Evolutionary conservation across 2,797 vertebrate species (phyloP), one percentile per base, ranked within the genome.

Genomic region (Pseudochromis fuscus): DNA sequence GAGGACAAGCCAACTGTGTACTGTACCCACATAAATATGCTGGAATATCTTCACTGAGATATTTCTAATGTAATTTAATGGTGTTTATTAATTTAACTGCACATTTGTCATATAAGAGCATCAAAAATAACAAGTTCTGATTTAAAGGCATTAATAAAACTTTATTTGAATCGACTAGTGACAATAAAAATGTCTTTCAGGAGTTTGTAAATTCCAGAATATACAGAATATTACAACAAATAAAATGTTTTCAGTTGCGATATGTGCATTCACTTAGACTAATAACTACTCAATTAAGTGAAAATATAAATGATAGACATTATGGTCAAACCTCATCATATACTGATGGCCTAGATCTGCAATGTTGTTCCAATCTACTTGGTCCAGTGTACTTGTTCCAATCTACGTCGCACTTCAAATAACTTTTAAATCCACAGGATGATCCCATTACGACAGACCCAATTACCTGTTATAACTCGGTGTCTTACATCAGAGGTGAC

Each of bases 381-480:
- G n/a, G n/a, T n/a, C n/a, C 67, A 56, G 50, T 10, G 40, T 37
- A 64, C 59, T 59, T 57, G 24, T 56, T 62, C 38, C 52, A 30
- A 44, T 8, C 67, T 75, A 51, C 25, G 4, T 24, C 27, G 50
- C 37, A 73, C 88, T 91, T 83, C 73, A 89, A 91, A 92, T 92
- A 92, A 89, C 86, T 67, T 77, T 66, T 89, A 92, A 94, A 90
- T 91, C 93, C 91, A 78, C 63, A 42, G 87, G 88, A 77, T 94
- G 85, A 95, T 94, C 94, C 81, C 72, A 92, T 95, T 95, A 95
- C 76, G 55, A 69, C 77, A 92, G 92, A 91, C 88, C 93, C 83
- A 93, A 58, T 94, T 94, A 88, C 91, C 88, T 74, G 55, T 88
- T 93, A 86, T 87, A 90, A 82, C 89, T 73, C 50, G 33, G 12